Conservation (phyloP, 2,113 vertebrate species). For the Calidris pugnax region DNA sequence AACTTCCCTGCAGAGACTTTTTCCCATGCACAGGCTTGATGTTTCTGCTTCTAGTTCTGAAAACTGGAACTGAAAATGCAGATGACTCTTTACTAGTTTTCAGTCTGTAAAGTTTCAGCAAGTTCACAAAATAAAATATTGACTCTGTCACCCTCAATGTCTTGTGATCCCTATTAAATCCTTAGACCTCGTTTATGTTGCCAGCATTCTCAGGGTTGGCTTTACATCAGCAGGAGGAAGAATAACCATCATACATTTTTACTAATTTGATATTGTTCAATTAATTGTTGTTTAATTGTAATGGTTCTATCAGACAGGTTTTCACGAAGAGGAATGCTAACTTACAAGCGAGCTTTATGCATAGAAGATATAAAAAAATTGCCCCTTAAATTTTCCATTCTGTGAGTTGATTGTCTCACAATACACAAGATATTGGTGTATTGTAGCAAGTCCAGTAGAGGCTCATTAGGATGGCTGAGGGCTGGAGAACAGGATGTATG, state of each 20-base stretch:
- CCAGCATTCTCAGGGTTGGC: not conserved
- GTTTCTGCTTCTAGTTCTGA: not conserved
- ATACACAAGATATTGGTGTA: not conserved
- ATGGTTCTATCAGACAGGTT: not conserved
- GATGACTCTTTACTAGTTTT: not conserved
- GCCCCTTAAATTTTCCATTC: not conserved
- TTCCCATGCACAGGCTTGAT: not conserved
- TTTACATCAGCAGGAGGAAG: not conserved
- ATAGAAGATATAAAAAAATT: not conserved
- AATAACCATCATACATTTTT: not conserved
- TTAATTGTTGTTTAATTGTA: not conserved
- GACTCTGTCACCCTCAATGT: not conserved
- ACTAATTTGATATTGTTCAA: not conserved
- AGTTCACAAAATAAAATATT: not conserved
- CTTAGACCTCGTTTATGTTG: not conserved
- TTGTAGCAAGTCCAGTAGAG: not conserved
- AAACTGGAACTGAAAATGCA: not conserved
- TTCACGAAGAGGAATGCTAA: not conserved
- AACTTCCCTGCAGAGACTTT: not conserved
- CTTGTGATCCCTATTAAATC: not conserved
- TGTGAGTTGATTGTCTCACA: not conserved
- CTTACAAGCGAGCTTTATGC: not conserved
- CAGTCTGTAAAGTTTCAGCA: not conserved
- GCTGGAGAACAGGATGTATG: not conserved
- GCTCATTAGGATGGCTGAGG: accelerated